Conservation (phyloP, 2,113 vertebrate species). For the Lasiurus borealis region DNA sequence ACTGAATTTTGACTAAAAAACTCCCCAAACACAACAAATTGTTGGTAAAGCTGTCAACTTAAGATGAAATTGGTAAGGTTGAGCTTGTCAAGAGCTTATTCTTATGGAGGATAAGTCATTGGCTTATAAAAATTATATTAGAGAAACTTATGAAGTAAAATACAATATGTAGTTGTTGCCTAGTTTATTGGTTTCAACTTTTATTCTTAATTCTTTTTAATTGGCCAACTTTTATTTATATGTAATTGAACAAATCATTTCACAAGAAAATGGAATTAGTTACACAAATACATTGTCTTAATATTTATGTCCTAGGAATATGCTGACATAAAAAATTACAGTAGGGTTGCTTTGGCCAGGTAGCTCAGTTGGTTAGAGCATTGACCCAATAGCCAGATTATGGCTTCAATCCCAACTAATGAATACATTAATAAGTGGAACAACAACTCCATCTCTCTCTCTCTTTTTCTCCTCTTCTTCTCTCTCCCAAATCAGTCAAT, state of each 20-base stretch:
- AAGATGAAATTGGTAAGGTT: conserved; percentile 44
- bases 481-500: not conserved
- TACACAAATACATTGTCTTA: not conserved
- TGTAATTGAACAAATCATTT: conserved; percentile 59
- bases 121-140: conserved; percentile 70
- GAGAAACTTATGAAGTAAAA: conserved; percentile 76
- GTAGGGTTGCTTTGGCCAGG: not conserved
- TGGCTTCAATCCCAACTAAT: not conserved
- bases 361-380: not conserved
- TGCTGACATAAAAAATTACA: conserved; percentile 27
- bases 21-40: not conserved
- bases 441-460: not conserved
- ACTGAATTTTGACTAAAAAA: conserved; percentile 1
- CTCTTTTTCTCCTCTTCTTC: not conserved
- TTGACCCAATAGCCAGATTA: not conserved
- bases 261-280: conserved; percentile 72
- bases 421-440: not conserved
- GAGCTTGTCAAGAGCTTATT: conserved; percentile 65
- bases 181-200: conserved; percentile 78
- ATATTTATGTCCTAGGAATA: conserved; percentile 72
- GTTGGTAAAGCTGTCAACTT: conserved; percentile 36
- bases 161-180: conserved; percentile 3
- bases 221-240: conserved; percentile 65
- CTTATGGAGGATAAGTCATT: conserved; percentile 57
- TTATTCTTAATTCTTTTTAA: conserved; percentile 74